phyloP scores from a whole-genome alignment of 2,888 invertebrate genomes.

The Phengaris arion region DNA sequence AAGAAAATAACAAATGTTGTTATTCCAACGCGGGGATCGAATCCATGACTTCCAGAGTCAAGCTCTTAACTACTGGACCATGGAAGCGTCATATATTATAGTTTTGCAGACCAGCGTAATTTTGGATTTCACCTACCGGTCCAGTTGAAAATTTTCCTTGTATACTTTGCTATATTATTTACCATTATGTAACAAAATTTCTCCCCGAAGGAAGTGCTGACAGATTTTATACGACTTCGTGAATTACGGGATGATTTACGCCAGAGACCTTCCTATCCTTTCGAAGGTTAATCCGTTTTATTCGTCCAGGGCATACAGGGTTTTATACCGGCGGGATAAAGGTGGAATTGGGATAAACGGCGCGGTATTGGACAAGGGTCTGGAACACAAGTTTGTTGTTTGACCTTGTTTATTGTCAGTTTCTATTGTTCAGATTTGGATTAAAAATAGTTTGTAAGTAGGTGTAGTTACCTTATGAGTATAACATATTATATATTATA shows the following conservation, averaged over 20 bases:
- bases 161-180: no score
- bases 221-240: neutral
- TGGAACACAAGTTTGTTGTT: neutral
- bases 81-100: no score
- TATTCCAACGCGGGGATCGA: no score
- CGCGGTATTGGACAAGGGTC: neutral
- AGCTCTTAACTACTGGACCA: no score
- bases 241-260: constrained; percentile 9
- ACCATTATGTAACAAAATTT: neutral
- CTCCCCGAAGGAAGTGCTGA: neutral
- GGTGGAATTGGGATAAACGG: neutral
- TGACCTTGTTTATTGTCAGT: constrained; percentile 19
- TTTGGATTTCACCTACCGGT: no score
- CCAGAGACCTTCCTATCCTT: constrained; percentile 7
- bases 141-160: no score
- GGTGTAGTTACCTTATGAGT: constrained; percentile 32
- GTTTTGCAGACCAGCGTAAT: no score
- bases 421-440: constrained; percentile 22
- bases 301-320: neutral
- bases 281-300: neutral
- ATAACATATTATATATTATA: no score
- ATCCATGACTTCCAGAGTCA: no score
- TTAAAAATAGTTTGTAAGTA: constrained; percentile 38
- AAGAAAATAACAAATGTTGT: no score
- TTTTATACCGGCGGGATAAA: neutral